Conservation (phyloP, 2,888 invertebrate species). For the Apodemia duryi region DNA sequence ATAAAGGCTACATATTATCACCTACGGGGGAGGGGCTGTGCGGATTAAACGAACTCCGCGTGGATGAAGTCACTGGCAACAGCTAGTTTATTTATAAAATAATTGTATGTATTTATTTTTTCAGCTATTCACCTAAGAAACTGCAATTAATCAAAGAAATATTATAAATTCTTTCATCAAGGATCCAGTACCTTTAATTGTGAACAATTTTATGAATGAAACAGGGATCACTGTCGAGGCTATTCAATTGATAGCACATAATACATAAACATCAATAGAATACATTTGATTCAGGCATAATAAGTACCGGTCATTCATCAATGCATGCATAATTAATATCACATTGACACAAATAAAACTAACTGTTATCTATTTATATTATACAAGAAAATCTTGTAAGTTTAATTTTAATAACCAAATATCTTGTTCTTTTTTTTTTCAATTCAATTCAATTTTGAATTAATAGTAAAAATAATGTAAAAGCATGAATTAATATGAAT, state of each 20-base stretch:
- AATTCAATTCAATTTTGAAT: too few relatives aligned
- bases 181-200: not conserved
- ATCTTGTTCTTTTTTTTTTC: too few relatives aligned
- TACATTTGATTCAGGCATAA: constrained; percentile 44
- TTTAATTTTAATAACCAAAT: not conserved
- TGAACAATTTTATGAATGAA: constrained; percentile 16
- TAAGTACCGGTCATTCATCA: constrained; percentile 49
- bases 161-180: not conserved
- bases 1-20: too few relatives aligned
- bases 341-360: constrained; percentile 28
- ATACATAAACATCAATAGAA: constrained; percentile 30
- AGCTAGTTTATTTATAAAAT: too few relatives aligned
- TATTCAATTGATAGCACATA: constrained; percentile 39
- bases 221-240: constrained; percentile 38
- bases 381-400: not conserved
- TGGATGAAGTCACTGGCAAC: too few relatives aligned
- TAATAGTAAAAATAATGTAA: too few relatives aligned
- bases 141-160: not conserved
- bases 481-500: too few relatives aligned
- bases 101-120: too few relatives aligned
- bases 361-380: constrained; percentile 30
- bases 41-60: too few relatives aligned
- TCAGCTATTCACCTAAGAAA: not conserved
- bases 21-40: too few relatives aligned
- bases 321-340: constrained; percentile 62